Base-by-base conservation (phyloP, 2,888 invertebrate genomes). In the Chironomus tentans region DNA sequence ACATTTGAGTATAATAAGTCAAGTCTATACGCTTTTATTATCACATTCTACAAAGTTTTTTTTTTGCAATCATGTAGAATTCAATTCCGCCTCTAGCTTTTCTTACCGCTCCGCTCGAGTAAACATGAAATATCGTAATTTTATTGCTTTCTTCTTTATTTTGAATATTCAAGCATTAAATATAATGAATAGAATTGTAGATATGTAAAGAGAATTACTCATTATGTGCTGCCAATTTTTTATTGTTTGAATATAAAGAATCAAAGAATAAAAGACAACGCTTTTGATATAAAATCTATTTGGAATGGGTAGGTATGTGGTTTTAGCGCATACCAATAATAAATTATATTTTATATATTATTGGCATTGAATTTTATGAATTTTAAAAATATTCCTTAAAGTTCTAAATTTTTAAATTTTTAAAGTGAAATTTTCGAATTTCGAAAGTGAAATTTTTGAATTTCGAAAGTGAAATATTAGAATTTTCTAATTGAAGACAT, bases 131-230 rank as follows among this genome's bases (percentile, higher is more conserved):
- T 22, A 71, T 71, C 48, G 50, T 56, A 48, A 24, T 71, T 71
- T 71, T 71, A 71, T 71, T 50, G 71, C 71, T 71, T 70, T 50
- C 71, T 22, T 56, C 65, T 18, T 22, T 24, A 65, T 65, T 65
- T 65, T 24, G 65, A 65, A 21, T 21, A 65, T 65, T 21, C 18
- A 24, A 24, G 13, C 65, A 22, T 38, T 38, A 38, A 38, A 38
- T 38, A 38, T 38, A 38, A 38, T 38, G 38, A 38, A 38, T 38
- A 65, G 65, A 65, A 65, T 24, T 13, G 24, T 13, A 38, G 38
- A 38, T 38, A 21, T 65, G 65, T 24, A 21, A 65, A 24, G 21
- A 62, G 21, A 65, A 24, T 24, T 65, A 22, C 65, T 65, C 24
- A 24, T 65, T 65, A 65, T 65, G 65, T 21, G 15, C 56, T 56